Percentiles rank a stretch among this genome's conserved stretches.
phyloP scores from a whole-genome alignment of 2,113 vertebrate genomes.

The Thunnus maccoyii region DNA sequence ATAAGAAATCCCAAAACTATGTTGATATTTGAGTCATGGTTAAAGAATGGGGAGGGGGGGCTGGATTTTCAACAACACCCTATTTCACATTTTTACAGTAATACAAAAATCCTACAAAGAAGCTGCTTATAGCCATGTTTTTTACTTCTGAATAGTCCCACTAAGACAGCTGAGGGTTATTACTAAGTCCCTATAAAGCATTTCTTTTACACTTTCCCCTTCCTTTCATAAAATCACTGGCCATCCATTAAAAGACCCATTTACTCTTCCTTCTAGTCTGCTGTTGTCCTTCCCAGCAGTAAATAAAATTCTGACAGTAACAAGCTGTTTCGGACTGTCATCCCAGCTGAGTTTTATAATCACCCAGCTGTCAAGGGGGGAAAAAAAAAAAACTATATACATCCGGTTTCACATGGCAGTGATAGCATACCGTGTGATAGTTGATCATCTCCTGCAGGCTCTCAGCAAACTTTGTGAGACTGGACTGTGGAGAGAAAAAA shows the following conservation, averaged over 20 bases:
- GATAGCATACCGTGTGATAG: conserved; percentile 93
- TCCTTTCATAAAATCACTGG: conserved; percentile 3
- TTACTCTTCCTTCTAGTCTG: conserved; percentile 12
- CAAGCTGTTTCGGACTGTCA: background rate
- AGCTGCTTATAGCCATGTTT: conserved; percentile 2
- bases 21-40: background rate
- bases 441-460: conserved; percentile 98
- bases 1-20: conserved; percentile 14
- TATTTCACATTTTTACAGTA: conserved; percentile 19
- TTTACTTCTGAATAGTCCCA: background rate
- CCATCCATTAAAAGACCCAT: background rate
- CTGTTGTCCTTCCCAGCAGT: conserved; percentile 36
- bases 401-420: conserved; percentile 63
- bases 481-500: conserved; percentile 84
- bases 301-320: conserved; percentile 45
- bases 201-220: background rate
- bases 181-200: background rate
- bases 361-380: background rate
- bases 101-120: conserved; percentile 12
- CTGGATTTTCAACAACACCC: background rate
- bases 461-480: conserved; percentile 95
- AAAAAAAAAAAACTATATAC: background rate
- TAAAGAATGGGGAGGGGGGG: background rate
- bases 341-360: conserved; percentile 53
- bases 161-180: background rate